Evolutionary conservation across 2,797 vertebrate species (phyloP), one percentile per base, ranked within the genome.

Genomic region (Pangasius krempfi): DNA sequence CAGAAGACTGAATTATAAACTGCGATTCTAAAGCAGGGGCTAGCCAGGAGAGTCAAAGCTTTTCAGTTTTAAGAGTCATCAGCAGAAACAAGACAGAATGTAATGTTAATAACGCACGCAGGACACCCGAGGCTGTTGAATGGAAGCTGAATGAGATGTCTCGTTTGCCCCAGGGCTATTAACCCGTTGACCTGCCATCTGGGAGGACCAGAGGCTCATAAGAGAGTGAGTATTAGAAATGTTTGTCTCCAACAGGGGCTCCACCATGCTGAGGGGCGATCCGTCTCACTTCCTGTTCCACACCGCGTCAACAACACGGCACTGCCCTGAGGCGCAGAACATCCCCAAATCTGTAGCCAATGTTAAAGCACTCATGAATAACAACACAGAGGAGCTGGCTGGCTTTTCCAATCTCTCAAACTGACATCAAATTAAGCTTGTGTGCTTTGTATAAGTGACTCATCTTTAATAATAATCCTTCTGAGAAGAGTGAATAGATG

Each of bases 241-340:
- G 73, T 62, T 33, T 22, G 62, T 80, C 66, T 70, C 66, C 82
- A 68, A 27, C 47, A 16, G n/a, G 52, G 68, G 88, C 85, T 88
- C 75, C 81, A 56, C 30, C 72, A 54, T 87, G 66, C 72, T 10
- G 73, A 86, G 85, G 47, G 50, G 47, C 30, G 44, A 80, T 86
- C 86, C 80, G 12, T 14, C 70, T 85, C 88, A 58, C 73, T 86
- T 76, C 78, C 76, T 91, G 85, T 62, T 86, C 78, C 82, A 83
- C 62, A 82, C 62, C 78, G 10, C 40, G 1, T 47, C 20, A 33
- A 25, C 87, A 88, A 86, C 82, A 81, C 86, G 81, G 72, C 47
- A 30, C 87, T 80, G 86, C 89, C 91, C 89, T 72, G 79, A 89
- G 89, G 91, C 75, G 27, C 52, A 33, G n/a, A 16, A 33, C 87